A percentile compares a stretch with the other conserved stretches of the same genome.
phyloP scores from a whole-genome alignment of 2,888 invertebrate species.

The Tiphia femorata region DNA sequence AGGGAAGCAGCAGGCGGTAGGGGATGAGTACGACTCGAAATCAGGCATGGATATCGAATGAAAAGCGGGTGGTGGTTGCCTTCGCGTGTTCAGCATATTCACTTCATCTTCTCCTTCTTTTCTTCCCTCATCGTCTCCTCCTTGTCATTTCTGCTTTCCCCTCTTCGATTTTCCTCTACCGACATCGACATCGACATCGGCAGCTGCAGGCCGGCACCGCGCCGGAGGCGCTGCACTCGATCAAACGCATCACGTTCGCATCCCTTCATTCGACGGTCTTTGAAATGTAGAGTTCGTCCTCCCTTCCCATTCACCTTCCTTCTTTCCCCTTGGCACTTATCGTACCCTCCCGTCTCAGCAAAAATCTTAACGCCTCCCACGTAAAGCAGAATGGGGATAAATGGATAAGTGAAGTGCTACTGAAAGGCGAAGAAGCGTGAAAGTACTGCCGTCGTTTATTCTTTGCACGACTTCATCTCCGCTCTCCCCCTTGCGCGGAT shows the following conservation, averaged over 20 bases:
- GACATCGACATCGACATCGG: too few species aligned
- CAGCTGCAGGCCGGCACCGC: too few species aligned
- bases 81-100: conserved; percentile 23
- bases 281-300: conserved; percentile 5
- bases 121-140: background rate
- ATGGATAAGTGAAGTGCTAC: too few species aligned
- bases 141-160: conserved; percentile 13
- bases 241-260: conserved; percentile 28
- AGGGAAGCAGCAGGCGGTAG: background rate
- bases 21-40: conserved; percentile 30
- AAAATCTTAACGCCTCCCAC: too few species aligned
- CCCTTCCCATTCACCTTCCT: background rate
- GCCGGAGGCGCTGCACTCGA: conserved; percentile 21
- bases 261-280: background rate
- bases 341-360: too few species aligned
- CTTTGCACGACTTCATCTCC: too few species aligned
- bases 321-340: background rate
- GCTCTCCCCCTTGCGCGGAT: too few species aligned
- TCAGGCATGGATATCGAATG: conserved; percentile 47
- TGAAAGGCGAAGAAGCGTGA: too few species aligned
- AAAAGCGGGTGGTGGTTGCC: conserved; percentile 26
- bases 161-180: too few species aligned
- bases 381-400: too few species aligned
- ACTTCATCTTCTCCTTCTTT: conserved; percentile 4
- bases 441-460: too few species aligned